phyloP scores from a whole-genome alignment of 2,113 vertebrate genomes.

The Anhinga rufa region DNA sequence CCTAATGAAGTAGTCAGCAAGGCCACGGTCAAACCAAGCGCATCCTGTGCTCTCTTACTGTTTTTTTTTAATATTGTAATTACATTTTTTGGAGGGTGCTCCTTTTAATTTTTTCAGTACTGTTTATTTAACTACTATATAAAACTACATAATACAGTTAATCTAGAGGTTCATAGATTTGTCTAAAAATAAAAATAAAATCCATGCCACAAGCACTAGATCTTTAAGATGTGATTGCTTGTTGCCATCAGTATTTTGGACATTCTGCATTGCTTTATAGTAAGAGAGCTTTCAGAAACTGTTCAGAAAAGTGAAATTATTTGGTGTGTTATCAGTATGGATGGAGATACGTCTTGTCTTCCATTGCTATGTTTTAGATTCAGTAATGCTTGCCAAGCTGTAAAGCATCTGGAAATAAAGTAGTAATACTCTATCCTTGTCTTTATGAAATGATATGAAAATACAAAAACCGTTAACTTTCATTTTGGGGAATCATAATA shows the following conservation, averaged over 20 bases:
- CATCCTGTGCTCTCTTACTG: neutral
- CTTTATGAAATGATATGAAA: neutral
- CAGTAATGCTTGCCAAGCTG: neutral
- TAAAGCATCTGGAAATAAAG: neutral
- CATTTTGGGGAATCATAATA: neutral
- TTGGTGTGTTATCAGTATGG: neutral
- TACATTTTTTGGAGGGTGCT: neutral
- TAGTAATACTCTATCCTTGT: neutral
- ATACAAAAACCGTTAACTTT: neutral
- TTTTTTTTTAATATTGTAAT: neutral
- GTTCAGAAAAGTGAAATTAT: neutral
- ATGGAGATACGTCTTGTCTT: neutral
- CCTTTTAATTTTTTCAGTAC: neutral
- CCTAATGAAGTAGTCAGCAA: neutral
- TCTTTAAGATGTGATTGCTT: neutral
- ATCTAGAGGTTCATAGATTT: neutral
- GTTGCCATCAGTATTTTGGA: neutral
- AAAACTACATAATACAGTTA: neutral
- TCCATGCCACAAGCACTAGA: neutral
- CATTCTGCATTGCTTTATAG: neutral
- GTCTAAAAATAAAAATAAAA: neutral
- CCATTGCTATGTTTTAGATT: neutral
- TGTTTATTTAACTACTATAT: neutral
- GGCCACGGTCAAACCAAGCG: neutral
- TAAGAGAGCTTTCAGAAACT: neutral